A percentile compares a stretch with the other conserved stretches of the same genome.
These are phyloP conservation scores for Dicrostonyx torquatus DNA, from an alignment of 2,797 vertebrate species.

Conservation along the genomic window DNA sequence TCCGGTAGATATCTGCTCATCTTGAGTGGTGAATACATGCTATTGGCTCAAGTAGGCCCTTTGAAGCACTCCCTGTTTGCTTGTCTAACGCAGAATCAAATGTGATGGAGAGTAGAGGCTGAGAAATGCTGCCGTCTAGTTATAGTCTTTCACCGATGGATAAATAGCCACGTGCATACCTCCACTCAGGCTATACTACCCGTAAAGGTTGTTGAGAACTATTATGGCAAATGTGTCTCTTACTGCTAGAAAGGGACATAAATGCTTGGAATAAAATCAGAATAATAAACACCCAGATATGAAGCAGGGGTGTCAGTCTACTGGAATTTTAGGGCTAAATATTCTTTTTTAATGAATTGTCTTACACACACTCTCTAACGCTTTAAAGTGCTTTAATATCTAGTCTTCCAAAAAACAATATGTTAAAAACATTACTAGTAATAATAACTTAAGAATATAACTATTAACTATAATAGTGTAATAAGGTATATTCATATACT, in stretches of 20 bases:
- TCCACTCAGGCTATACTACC: conserved; percentile 29
- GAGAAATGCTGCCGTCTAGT: conserved; percentile 35
- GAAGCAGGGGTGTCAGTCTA: neutral
- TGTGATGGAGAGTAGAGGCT: conserved; percentile 25
- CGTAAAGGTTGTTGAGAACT: no score
- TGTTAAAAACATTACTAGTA: neutral
- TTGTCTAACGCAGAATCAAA: conserved; percentile 51
- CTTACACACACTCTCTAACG: neutral
- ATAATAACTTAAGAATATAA: neutral
- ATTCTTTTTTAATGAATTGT: neutral
- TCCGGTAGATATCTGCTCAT: neutral
- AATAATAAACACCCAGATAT: neutral
- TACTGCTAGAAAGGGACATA: neutral
- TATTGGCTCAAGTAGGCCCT: neutral
- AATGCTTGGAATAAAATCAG: neutral
- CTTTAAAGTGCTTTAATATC: neutral
- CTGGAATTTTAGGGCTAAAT: neutral
- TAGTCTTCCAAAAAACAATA: conserved; percentile 1
- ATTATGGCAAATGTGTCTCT: neutral
- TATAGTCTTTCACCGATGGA: neutral
- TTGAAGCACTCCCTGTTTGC: neutral
- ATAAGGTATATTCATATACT: neutral
- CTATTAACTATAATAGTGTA: neutral
- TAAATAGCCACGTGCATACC: conserved; percentile 31
- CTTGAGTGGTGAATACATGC: neutral